Conservation (phyloP, 2,113 vertebrate species). For the Prionailurus viverrinus region DNA sequence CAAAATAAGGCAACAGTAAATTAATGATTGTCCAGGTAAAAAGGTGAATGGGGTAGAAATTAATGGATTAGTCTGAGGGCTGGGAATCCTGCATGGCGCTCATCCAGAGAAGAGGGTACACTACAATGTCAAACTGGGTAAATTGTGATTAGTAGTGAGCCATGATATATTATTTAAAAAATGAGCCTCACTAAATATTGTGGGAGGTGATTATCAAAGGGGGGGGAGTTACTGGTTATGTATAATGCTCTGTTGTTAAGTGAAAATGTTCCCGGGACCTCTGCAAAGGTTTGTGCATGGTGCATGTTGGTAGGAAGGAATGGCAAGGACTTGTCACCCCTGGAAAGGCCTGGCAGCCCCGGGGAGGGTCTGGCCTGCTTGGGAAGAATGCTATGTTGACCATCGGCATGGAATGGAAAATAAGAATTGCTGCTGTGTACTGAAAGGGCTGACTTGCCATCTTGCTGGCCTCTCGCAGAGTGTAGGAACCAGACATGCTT, state of each 20-base stretch:
- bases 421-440: not conserved
- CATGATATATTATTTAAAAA: not conserved
- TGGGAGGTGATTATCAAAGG: not conserved
- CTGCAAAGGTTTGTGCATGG: not conserved
- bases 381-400: not conserved
- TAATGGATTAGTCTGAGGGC: not conserved
- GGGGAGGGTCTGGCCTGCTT: not conserved
- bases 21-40: conserved; percentile 61
- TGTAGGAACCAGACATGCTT: not conserved
- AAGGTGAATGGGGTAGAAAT: not conserved
- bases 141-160: not conserved
- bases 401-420: not conserved
- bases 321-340: not conserved
- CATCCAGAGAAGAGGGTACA: not conserved
- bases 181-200: not conserved
- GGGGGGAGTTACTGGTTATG: not conserved
- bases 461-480: not conserved
- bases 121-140: not conserved
- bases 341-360: not conserved
- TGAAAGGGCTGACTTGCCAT: not conserved
- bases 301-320: not conserved
- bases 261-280: not conserved
- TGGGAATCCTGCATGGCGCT: not conserved
- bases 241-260: not conserved
- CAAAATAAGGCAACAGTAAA: conserved; percentile 14